phyloP scores from a whole-genome alignment of 1,140 invertebrate species.

The Diabrotica undecimpunctata region DNA sequence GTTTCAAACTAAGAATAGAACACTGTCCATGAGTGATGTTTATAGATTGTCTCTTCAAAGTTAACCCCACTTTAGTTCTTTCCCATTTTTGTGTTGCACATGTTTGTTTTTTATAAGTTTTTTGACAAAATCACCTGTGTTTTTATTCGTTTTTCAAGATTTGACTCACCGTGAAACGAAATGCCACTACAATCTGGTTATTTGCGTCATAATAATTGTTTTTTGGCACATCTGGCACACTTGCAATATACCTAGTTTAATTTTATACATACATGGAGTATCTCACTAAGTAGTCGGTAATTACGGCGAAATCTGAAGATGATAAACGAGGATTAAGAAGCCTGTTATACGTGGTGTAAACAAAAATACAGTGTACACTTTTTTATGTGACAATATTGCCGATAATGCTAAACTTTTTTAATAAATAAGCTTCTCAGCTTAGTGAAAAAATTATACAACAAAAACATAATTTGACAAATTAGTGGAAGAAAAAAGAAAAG shows the following conservation, averaged over 20 bases:
- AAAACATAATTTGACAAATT: too few relatives aligned
- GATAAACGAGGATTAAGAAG: background rate
- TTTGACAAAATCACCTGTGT: background rate
- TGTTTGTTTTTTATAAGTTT: background rate
- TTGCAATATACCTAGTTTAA: background rate
- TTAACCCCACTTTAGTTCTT: conserved; percentile 39
- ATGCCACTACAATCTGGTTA: background rate
- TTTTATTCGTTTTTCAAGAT: background rate
- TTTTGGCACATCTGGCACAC: background rate
- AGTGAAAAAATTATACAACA: too few relatives aligned
- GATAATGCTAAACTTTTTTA: too few relatives aligned
- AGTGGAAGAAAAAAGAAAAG: too few relatives aligned
- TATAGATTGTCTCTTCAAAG: conserved; percentile 41
- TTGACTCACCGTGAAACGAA: background rate
- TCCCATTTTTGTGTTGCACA: conserved; percentile 17
- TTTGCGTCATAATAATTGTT: background rate
- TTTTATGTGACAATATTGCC: too few relatives aligned
- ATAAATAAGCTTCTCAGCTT: too few relatives aligned
- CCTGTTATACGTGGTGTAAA: too few relatives aligned
- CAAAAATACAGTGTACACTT: too few relatives aligned
- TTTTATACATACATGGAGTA: background rate
- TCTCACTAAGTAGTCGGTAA: background rate
- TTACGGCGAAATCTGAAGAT: background rate
- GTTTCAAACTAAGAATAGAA: conserved; percentile 43
- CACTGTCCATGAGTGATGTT: conserved; percentile 44